Conservation (phyloP, 2,797 vertebrate species). For the Arremon brunneinucha region DNA sequence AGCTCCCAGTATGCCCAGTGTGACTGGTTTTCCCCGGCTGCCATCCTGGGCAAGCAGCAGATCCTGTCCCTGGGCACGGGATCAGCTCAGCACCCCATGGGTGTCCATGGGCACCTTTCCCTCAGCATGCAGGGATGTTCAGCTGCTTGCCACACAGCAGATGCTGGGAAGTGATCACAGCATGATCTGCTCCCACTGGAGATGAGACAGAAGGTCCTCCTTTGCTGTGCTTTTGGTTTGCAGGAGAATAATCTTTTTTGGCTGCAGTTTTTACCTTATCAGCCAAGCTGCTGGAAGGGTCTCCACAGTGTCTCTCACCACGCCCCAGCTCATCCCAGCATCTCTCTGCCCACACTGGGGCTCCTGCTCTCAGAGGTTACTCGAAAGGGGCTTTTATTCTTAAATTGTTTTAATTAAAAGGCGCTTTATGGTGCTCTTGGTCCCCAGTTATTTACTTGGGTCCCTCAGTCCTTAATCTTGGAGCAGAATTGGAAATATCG, state of each 20-base stretch:
- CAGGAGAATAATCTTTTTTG: background rate
- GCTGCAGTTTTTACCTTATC: background rate
- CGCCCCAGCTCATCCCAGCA: background rate
- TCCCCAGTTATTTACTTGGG: slow-evolving; percentile 71
- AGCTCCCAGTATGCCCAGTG: fast-evolving
- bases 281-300: background rate
- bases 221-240: background rate
- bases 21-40: background rate
- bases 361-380: background rate
- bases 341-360: background rate
- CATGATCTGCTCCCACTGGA: background rate
- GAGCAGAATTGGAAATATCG: slow-evolving; percentile 84
- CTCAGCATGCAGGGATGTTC: background rate
- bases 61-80: too few species aligned
- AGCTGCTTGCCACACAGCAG: fast-evolving
- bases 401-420: slow-evolving; percentile 73
- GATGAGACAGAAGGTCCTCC: background rate
- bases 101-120: background rate
- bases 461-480: slow-evolving; percentile 70
- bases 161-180: background rate
- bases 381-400: slow-evolving; percentile 6
- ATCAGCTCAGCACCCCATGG: background rate
- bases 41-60: background rate
- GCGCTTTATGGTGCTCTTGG: slow-evolving; percentile 23
- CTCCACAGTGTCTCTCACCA: background rate